Conservation (phyloP, 1,140 invertebrate genomes). For the Drosophila seguyi region DNA sequence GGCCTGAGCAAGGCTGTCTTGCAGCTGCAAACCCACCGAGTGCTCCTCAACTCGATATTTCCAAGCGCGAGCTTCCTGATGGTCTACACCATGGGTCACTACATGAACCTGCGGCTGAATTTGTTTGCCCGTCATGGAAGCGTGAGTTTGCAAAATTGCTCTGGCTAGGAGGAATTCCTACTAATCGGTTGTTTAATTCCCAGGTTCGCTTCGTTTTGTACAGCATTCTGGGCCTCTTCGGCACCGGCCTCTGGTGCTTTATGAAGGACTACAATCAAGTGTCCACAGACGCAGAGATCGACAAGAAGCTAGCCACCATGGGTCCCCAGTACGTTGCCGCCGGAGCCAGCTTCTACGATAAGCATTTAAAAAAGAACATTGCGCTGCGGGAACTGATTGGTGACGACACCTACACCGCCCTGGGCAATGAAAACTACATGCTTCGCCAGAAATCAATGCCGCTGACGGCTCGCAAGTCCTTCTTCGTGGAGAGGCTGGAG, state of each 20-base stretch:
- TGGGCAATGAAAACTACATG: slow-evolving; percentile 90
- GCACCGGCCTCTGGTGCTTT: slow-evolving; percentile 87
- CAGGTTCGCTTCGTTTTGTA: slow-evolving; percentile 87
- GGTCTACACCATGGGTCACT: slow-evolving; percentile 86
- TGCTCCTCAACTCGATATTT: slow-evolving; percentile 86
- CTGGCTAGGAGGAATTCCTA: background rate
- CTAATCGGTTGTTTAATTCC: background rate
- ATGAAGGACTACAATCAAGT: slow-evolving; percentile 88
- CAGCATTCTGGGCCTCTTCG: slow-evolving; percentile 87
- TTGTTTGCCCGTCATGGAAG: slow-evolving; percentile 86
- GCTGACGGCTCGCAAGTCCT: slow-evolving; percentile 88
- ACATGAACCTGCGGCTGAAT: slow-evolving; percentile 86
- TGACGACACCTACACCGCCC: slow-evolving; percentile 87
- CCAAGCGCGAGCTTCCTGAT: slow-evolving; percentile 85
- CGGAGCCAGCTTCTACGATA: slow-evolving; percentile 91
- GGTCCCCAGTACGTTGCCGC: slow-evolving; percentile 88
- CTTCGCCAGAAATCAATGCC: slow-evolving; percentile 88
- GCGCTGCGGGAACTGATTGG: slow-evolving; percentile 89
- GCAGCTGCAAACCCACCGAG: slow-evolving; percentile 86
- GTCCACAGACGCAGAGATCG: slow-evolving; percentile 87
- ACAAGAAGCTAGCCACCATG: slow-evolving; percentile 87
- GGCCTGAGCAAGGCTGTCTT: slow-evolving; percentile 91
- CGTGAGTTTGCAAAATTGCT: slow-evolving; percentile 25
- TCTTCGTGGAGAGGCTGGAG: slow-evolving; percentile 74
- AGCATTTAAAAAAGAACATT: slow-evolving; percentile 90